Conservation (phyloP, 64 coral and sea anemone species). For the Exaiptasia diaphana region DNA sequence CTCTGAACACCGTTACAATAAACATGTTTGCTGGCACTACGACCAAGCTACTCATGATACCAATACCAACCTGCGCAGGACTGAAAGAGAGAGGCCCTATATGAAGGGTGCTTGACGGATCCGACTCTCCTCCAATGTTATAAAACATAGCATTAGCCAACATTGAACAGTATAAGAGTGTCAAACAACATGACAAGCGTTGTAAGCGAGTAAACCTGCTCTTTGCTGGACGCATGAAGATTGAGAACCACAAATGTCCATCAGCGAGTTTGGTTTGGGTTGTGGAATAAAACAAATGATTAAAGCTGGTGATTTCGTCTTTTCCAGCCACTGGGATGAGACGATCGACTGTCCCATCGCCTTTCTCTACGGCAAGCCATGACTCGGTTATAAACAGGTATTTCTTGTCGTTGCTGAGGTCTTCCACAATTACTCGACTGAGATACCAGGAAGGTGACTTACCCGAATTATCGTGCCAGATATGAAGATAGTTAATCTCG, state of each 20-base stretch:
- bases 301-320: conserved; percentile 90
- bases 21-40: conserved; percentile 80
- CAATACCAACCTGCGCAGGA: conserved; percentile 79
- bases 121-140: conserved; percentile 69
- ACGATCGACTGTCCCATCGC: conserved; percentile 80
- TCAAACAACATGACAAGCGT: conserved; percentile 78
- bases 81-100: conserved; percentile 73
- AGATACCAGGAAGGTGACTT: conserved; percentile 79
- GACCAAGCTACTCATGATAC: conserved; percentile 84
- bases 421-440: conserved; percentile 75
- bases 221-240: conserved; percentile 76
- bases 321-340: conserved; percentile 77
- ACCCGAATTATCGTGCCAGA: conserved; percentile 85
- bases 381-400: conserved; percentile 80
- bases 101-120: conserved; percentile 70
- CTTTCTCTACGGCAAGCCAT: conserved; percentile 86
- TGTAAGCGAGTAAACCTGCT: conserved; percentile 91
- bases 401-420: conserved; percentile 89
- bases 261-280: conserved; percentile 84
- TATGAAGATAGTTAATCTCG: conserved; percentile 77
- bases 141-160: conserved; percentile 92
- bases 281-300: conserved; percentile 88
- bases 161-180: conserved; percentile 86
- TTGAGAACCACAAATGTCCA: conserved; percentile 87
- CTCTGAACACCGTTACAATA: conserved; percentile 72